Evolutionary conservation across 2,113 vertebrate species (phyloP), one percentile per base, ranked within the genome.

Genomic region (Lagenorhynchus albirostris): DNA sequence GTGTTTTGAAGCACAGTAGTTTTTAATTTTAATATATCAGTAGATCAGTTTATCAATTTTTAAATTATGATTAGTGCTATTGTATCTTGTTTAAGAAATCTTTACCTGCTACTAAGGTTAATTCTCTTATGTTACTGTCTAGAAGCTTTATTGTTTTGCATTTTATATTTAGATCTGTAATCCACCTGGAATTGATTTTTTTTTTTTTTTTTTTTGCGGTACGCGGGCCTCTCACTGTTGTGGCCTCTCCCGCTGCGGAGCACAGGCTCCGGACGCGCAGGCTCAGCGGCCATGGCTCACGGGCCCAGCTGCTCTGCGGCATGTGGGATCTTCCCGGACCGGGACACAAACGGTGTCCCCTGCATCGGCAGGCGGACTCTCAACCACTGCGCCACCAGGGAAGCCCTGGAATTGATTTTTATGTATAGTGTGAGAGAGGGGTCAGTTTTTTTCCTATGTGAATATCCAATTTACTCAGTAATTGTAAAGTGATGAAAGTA

Each of bases 21-120:
- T 96, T 77, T 81, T 92, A 89, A 95, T 80, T 97, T 96, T 84
- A 96, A 60, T 80, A 36, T 83, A 80, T 36, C 20, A 53, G 53
- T 58, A 58, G 55, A 87, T 58, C 76, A 77, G 20, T 65, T 92
- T 80, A 67, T 53, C 29, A 58, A 31, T 90, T 70, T 91, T 65
- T 53, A 13, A 20, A 20, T 93, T 82, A 26, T 81, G 31, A 14
- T 65, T 85, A 65, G 50, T 82, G 73, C 47, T 83, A 31, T 95
- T 88, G n/a, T 88, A 41, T 88, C 58, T 79, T 80, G 53, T 65
- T 41, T 97, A 89, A 76, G 92, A 50, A 70, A 87, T 93, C 50
- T 94, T 84, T 93, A 38, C 26, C 82, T 88, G 44, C 50, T 12
- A 63, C 36, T 74, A 62, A 79, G 26, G 65, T 81, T 70, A 89